Conservation (phyloP, 2,888 invertebrate genomes). For the Lycaena phlaeas region DNA sequence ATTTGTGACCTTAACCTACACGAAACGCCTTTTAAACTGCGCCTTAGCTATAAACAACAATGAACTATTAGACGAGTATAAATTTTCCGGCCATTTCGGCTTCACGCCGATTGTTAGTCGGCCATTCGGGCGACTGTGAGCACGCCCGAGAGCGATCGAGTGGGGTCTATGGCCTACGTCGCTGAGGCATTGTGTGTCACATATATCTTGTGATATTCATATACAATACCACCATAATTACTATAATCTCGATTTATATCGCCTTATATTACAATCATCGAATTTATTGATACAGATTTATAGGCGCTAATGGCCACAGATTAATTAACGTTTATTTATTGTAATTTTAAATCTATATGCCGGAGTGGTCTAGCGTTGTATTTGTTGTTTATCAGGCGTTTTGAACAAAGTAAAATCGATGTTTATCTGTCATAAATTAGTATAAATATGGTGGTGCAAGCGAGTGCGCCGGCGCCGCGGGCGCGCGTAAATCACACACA, state of each 20-base stretch:
- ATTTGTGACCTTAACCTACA: conserved; percentile 23
- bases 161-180: conserved; percentile 64
- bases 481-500: conserved; percentile 66
- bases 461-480: conserved; percentile 64
- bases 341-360: no score
- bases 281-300: conserved; percentile 23
- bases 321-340: conserved; percentile 8
- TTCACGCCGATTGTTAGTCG: conserved; percentile 64
- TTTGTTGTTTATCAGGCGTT: conserved; percentile 26
- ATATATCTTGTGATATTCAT: conserved; percentile 51
- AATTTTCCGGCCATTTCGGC: conserved; percentile 71
- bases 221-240: conserved; percentile 32
- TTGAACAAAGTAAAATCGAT: conserved; percentile 47
- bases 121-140: conserved; percentile 20
- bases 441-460: conserved; percentile 51
- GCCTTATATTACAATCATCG: conserved; percentile 31
- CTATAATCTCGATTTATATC: not conserved
- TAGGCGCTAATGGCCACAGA: not conserved
- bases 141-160: no score
- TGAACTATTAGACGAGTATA: conserved; percentile 68
- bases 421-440: conserved; percentile 67
- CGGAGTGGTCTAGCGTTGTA: not conserved
- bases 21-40: conserved; percentile 38
- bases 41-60: conserved; percentile 41
- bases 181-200: conserved; percentile 33